A percentile compares a stretch with the other conserved stretches of the same genome.
Conservation (phyloP, 1,140 invertebrate species). For the Drosophila carrolli region DNA sequence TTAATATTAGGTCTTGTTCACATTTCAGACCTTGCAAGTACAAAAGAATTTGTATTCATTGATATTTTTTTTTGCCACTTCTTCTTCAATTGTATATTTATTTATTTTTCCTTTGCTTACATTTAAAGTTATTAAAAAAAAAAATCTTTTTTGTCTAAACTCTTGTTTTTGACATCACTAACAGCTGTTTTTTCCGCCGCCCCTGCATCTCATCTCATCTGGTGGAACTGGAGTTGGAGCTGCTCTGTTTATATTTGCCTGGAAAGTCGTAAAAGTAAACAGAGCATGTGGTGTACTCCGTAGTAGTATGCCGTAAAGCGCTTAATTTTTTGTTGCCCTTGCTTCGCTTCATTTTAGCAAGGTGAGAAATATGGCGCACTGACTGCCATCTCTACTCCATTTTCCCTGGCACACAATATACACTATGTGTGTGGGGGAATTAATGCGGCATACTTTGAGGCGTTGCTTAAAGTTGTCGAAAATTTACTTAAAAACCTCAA, state of each 20-base stretch:
- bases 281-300: conserved; percentile 71
- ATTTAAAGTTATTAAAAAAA: not conserved
- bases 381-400: not conserved
- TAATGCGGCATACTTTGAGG: conserved; percentile 6
- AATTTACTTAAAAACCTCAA: conserved; percentile 5
- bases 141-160: not conserved
- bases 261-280: conserved; percentile 79
- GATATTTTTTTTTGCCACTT: no score
- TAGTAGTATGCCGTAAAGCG: conserved; percentile 69
- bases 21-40: no score
- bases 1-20: no score
- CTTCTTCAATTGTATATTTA: no score
- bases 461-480: conserved; percentile 5
- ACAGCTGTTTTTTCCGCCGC: not conserved
- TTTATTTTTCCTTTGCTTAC: no score
- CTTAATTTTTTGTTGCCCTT: conserved; percentile 73
- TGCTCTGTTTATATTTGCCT: conserved; percentile 42
- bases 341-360: conserved; percentile 45
- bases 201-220: conserved; percentile 26
- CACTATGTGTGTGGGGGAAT: not conserved
- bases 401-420: conserved; percentile 4
- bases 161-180: conserved; percentile 6
- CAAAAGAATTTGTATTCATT: no score
- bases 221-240: conserved; percentile 6
- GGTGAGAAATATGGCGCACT: conserved; percentile 67